These are phyloP conservation scores for Eurystomus glaucurus DNA, from an alignment of 2,797 vertebrate species.

Conservation along the genomic window DNA sequence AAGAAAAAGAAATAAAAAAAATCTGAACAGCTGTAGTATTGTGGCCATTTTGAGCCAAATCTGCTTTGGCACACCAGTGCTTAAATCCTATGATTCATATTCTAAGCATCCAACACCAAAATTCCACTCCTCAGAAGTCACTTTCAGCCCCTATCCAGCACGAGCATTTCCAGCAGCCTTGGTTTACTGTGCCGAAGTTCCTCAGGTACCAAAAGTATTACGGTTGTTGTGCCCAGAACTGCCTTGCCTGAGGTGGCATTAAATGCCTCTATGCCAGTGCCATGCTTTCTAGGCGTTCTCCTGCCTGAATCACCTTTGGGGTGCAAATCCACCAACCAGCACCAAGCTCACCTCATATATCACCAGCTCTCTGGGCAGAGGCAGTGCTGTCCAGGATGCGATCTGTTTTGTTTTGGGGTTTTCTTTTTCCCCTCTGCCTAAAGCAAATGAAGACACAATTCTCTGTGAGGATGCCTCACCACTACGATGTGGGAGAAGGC, in stretches of 20 bases:
- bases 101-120: neutral
- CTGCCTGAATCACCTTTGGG: accelerated
- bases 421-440: neutral
- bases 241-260: neutral
- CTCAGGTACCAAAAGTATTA: neutral
- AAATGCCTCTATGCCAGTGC: accelerated
- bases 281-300: accelerated
- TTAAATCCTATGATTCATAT: neutral
- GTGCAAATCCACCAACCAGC: accelerated
- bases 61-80: neutral
- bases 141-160: neutral
- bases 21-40: neutral
- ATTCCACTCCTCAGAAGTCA: neutral
- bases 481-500: neutral
- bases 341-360: neutral
- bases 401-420: too few relatives aligned
- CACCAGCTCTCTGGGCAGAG: accelerated
- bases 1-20: neutral
- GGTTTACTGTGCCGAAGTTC: accelerated
- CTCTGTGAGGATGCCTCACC: neutral
- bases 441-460: neutral
- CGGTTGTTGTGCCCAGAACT: accelerated
- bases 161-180: neutral
- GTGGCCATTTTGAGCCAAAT: neutral
- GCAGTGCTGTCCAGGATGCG: neutral